phyloP scores from a whole-genome alignment of 1,140 invertebrate genomes.

The Holotrichia oblita region DNA sequence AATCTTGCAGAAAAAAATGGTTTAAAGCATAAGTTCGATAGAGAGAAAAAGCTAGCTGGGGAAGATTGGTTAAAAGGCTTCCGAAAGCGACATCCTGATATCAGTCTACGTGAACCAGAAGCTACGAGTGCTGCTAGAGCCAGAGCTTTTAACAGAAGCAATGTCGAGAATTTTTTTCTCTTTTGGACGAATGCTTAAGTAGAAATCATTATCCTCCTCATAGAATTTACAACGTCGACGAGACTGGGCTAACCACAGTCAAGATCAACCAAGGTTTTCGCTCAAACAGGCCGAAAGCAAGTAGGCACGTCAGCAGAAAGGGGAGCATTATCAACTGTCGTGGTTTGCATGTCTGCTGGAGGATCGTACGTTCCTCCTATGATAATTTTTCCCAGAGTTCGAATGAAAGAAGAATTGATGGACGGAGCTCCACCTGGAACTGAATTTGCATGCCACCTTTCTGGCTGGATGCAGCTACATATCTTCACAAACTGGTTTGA shows the following conservation, averaged over 20 bases:
- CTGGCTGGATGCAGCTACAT: no score
- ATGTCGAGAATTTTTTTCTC: conserved; percentile 51
- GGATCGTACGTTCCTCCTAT: not conserved
- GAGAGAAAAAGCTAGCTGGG: no score
- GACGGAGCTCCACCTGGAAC: conserved; percentile 56
- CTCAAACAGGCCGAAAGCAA: conserved; percentile 53
- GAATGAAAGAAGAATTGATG: conserved; percentile 54
- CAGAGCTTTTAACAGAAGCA: conserved; percentile 55
- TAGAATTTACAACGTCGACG: conserved; percentile 58
- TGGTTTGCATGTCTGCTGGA: conserved; percentile 27
- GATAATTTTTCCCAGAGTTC: conserved; percentile 47
- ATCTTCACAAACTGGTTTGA: no score
- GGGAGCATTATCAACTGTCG: conserved; percentile 13
- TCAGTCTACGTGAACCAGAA: conserved; percentile 55
- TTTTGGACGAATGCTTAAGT: not conserved
- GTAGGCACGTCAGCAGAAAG: conserved; percentile 51
- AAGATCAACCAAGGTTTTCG: conserved; percentile 54
- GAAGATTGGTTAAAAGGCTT: not conserved
- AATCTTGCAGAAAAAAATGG: not conserved
- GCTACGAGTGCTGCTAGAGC: conserved; percentile 56
- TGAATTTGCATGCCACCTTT: conserved; percentile 39
- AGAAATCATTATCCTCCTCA: conserved; percentile 29
- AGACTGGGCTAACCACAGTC: conserved; percentile 55
- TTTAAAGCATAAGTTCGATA: not conserved
- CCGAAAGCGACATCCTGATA: conserved; percentile 45